Evolutionary conservation across 2,113 vertebrate genomes (phyloP), one percentile per base, ranked within the genome.

Genomic region (Vulpes lagopus): DNA sequence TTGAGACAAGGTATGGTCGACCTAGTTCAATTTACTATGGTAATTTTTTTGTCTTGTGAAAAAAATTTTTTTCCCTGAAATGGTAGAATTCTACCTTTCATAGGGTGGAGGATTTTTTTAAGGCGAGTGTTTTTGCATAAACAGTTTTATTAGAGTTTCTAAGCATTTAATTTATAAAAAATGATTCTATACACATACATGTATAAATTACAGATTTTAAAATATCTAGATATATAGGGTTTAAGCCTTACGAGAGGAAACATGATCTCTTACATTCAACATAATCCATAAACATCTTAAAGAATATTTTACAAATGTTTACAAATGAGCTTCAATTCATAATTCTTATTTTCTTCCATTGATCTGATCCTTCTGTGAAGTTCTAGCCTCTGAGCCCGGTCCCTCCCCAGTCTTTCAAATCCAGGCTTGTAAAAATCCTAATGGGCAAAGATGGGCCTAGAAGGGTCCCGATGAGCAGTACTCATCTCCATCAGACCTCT

Each of bases 151-250:
- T 89, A 92, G 62, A 62, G 59, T 59, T 90, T 85, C 57, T 96
- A 76, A 81, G 11, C 43, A 90, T 43, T 84, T 86, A 57, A 64
- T 82, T 97, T 79, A 82, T 57, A 81, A 92, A 19, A 85, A 96
- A 88, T 35, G 43, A 84, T 64, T 98, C 43, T 67, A 89, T 15
- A 95, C 2, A 95, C 2, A 73, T 30, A 91, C 3, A 83, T 35
- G 32, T 71, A 23, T 11, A 80, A 89, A 53, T 78, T 88, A 87
- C 69, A 2, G n/a, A 86, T 83, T 88, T 91, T 81, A 92, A 95
- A 49, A 67, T 57, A 96, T 9, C 73, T 92, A 94, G 57, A 79
- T 71, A 92, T 2, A 88, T 8, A 94, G 25, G 32, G 81, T 49
- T 94, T 76, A 97, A 27, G 14, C 19, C 27, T 80, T 89, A 57